Base-by-base conservation (phyloP, 2,113 vertebrate genomes). In the Agelaius phoeniceus region DNA sequence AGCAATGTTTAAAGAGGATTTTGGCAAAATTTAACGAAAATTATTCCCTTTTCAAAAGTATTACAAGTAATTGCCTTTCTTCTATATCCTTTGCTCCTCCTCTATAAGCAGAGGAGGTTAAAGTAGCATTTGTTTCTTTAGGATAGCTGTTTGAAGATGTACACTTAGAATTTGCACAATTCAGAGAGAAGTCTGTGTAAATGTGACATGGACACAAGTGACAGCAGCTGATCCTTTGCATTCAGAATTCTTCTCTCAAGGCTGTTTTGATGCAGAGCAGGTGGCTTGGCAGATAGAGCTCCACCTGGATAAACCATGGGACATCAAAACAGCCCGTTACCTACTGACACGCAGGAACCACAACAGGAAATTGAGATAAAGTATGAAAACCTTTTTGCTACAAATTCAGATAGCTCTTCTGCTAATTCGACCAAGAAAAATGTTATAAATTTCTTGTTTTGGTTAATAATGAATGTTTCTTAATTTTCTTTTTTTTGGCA, bases 261-360 rank as follows among this genome's bases (percentile, higher is more conserved):
- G 49, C 46, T 67, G 13, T 80, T 82, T 24, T 66, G 87, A 51
- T 74, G 75, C 55, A 85, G 91, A 87, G 77, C 84, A 93, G 69
- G 87, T 94, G 91, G 89, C 77, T 68, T 80, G 72, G 75, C 84
- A 94, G 72, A 87, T 26, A 96, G 59, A 84, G 13, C 55, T 94
- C 78, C 84, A 83, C 91, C 89, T 95, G 87, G 62, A 59, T 85
- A 80, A 94, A 37, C 75, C 72, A 49, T 81, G 68, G 83, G 85
- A 49, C 37, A 57, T 58, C 75, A 31, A 66, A 83, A 48, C 48
- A 71, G 37, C 30, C 52, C 37, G 43, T 88, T 90, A 79, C 72
- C 59, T 85, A 94, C 59, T 86, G 93, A 71, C 68, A 51, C 43
- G 71, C 61, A 92, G 85, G 75, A 96, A 85, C 54, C 26, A 33